phyloP scores from a whole-genome alignment of 2,113 vertebrate species.

The Callorhinus ursinus region DNA sequence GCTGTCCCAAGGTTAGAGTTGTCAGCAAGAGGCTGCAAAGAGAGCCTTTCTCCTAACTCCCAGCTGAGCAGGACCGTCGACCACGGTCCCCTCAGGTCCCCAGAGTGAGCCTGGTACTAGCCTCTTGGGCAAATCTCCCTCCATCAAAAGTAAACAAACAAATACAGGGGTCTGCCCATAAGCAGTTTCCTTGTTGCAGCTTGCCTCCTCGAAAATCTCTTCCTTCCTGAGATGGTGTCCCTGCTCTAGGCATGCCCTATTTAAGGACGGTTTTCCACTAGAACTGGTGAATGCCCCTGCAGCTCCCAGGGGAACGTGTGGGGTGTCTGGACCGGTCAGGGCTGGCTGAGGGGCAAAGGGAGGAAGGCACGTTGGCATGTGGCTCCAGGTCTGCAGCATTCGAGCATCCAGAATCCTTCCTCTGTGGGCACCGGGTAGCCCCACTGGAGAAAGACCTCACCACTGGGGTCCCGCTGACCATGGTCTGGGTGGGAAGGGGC shows the following conservation, averaged over 20 bases:
- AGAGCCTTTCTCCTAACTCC: background rate
- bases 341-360: background rate
- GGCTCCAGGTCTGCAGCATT: no score
- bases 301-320: background rate
- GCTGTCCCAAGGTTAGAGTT: no score
- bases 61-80: fast-evolving
- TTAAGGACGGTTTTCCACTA: background rate
- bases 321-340: no score
- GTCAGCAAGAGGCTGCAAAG: background rate
- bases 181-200: background rate
- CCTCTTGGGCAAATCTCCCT: background rate
- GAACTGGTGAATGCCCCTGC: background rate
- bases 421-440: background rate
- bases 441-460: background rate
- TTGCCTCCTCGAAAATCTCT: background rate
- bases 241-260: background rate
- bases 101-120: fast-evolving
- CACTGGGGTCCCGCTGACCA: background rate
- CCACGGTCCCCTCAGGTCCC: background rate
- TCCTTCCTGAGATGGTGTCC: no score
- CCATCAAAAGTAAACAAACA: background rate
- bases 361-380: fast-evolving
- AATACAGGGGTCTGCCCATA: background rate
- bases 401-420: background rate
- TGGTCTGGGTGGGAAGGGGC: background rate